Evolutionary conservation across 2,113 vertebrate genomes (phyloP).

Genomic region (Brienomyrus brachyistius): DNA sequence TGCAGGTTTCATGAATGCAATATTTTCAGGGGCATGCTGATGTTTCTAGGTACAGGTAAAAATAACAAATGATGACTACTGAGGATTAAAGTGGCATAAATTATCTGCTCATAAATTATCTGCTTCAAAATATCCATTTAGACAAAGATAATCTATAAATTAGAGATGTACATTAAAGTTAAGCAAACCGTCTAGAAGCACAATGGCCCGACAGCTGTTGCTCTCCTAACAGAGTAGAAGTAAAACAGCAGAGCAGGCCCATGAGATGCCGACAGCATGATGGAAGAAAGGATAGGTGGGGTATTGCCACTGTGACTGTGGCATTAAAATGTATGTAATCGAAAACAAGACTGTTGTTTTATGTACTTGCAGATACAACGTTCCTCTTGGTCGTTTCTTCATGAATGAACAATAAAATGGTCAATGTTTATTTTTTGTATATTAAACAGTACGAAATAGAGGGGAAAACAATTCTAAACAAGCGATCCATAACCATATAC

Average conservation of each 20-base stretch:
- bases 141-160: background rate
- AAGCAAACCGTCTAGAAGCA: background rate
- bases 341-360: background rate
- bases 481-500: slow-evolving; percentile 32
- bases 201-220: background rate
- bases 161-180: background rate
- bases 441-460: slow-evolving; percentile 17
- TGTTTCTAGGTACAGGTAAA: background rate
- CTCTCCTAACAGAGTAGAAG: background rate
- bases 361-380: background rate
- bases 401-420: background rate
- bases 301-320: background rate
- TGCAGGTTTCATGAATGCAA: background rate
- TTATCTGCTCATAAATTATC: background rate
- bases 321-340: background rate
- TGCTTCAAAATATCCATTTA: background rate
- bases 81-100: background rate
- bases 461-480: slow-evolving; percentile 19
- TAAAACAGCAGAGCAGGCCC: background rate
- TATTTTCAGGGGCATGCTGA: background rate
- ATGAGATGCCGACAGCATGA: background rate
- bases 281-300: background rate
- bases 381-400: background rate
- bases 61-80: background rate
- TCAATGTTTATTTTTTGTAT: slow-evolving; percentile 10